Base-by-base conservation (phyloP, 2,113 vertebrate species). In the Xiphophorus couchianus region DNA sequence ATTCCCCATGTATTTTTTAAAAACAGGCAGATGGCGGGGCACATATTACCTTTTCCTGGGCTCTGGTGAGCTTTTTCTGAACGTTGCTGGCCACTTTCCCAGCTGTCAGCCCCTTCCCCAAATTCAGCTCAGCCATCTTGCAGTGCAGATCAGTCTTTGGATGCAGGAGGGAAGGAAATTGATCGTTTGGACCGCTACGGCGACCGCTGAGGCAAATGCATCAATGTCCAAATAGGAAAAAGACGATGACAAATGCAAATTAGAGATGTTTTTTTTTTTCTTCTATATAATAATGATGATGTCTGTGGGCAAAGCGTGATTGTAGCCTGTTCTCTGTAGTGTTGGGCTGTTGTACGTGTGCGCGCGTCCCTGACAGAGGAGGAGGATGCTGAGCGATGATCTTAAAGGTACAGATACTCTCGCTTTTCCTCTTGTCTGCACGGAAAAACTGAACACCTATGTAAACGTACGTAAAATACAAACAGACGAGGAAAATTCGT, bases 31-130 rank as follows among this genome's bases (percentile, higher is more conserved):
- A 7, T 58, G 51, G 2, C 6, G 22, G 22, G 17, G 69, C 33
- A 15, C n/a, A 48, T 58, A 93, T 93, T 90, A 99, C 98, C 98
- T 99, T 98, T 86, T 99, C 98, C 80, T 99, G 98, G 11, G 98
- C 98, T 65, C 98, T 93, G 37, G 96, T 99, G n/a, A 99, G 94
- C 86, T 98, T 99, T 90, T 99, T 99, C 95, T 99, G 97, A 29
- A 99, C 95, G 69, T 99, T 99, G 88, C 97, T 99, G 48, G 97
- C 98, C 73, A 99, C 96, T 85, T 97, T 98, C 69, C 97, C 98
- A 3, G 98, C 97, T 51, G 97, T 96, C 91, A 99, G 95, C 91
- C 96, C 98, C 85, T 98, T 98, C 90, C 97, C 97, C 93, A 98
- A 96, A 93, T 97, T 96, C 93, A 98, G 91, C 95, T 99, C 97